phyloP scores from a whole-genome alignment of 2,888 invertebrate genomes.

The Epirrita christyi region DNA sequence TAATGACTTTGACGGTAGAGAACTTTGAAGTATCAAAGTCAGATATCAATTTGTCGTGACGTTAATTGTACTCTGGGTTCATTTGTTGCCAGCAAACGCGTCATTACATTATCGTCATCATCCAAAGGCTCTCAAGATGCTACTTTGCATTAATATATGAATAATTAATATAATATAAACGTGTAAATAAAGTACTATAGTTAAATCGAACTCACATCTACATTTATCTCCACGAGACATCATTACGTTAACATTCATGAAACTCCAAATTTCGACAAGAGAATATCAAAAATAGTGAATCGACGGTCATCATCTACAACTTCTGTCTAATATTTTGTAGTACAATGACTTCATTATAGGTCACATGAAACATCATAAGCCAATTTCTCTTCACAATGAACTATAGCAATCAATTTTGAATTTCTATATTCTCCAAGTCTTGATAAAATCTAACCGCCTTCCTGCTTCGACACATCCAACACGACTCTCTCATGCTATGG shows the following conservation, averaged over 20 bases:
- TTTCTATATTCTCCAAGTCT: slow-evolving; percentile 37
- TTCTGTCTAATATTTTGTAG: slow-evolving; percentile 76
- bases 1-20: no score
- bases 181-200: slow-evolving; percentile 84
- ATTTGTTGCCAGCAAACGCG: slow-evolving; percentile 64
- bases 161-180: slow-evolving; percentile 63
- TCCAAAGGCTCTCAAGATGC: slow-evolving; percentile 74
- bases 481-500: slow-evolving; percentile 5
- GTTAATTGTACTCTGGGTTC: neutral
- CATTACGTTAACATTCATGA: slow-evolving; percentile 68
- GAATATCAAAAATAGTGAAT: slow-evolving; percentile 85
- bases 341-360: slow-evolving; percentile 72
- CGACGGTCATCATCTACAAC: slow-evolving; percentile 73
- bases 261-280: slow-evolving; percentile 84
- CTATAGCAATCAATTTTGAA: slow-evolving; percentile 70
- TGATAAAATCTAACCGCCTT: slow-evolving; percentile 35
- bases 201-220: slow-evolving; percentile 70
- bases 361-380: slow-evolving; percentile 73
- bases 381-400: slow-evolving; percentile 63
- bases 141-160: slow-evolving; percentile 77
- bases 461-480: slow-evolving; percentile 24
- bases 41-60: neutral
- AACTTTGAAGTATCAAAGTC: no score
- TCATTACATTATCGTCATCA: slow-evolving; percentile 63
- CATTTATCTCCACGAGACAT: slow-evolving; percentile 65